Base-by-base conservation (phyloP, 2,888 invertebrate species). In the Lypha dubia region DNA sequence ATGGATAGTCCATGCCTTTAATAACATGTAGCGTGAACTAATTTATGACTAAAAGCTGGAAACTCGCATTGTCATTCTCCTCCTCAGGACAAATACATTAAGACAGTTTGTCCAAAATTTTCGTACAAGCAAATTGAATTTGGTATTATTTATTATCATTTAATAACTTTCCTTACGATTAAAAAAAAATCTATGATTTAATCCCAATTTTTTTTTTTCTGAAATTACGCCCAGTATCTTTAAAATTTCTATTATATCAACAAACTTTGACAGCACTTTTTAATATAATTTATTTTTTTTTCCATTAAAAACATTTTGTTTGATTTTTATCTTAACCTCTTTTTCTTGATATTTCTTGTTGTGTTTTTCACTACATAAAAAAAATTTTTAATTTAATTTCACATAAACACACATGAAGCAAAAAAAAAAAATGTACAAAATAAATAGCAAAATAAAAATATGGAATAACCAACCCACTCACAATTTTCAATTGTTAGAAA, bases 381-480 rank as follows among this genome's bases (percentile, higher is more conserved):
- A 53, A 63, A 71, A 22, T 44, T 62, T 35, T 73, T 56, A 65
- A 79, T 71, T 71, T 71, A 71, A 38, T 79, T 79, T 65, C 63
- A 65, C 35, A 56, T 58, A 56, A 71, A 56, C 46, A 68, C 63
- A 65, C 22, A 63, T 63, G 51, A 20, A 20, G 44, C 13, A 11
- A 1, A 13, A 35, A 49, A 67, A 44, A 41, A 11, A 60, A 71
- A 17, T 13, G 9, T 1, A 41, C 15, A 3, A 0, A 32, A 15
- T 49, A 35, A 74, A 51, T 51, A 17, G 17, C 15, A 35, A 28
- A 68, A 68, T 51, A 79, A 58, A 79, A 65, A 79, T 71, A 49
- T 73, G 56, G 56, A 58, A 73, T 63, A 73, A 77, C 38, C 75
- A 81, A 70, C 81, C 81, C 75, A 81, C 79, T 71, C 62, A 38